These are phyloP conservation scores for Tragelaphus strepsiceros DNA, from an alignment of 2,113 vertebrate genomes.

Conservation along the genomic window DNA sequence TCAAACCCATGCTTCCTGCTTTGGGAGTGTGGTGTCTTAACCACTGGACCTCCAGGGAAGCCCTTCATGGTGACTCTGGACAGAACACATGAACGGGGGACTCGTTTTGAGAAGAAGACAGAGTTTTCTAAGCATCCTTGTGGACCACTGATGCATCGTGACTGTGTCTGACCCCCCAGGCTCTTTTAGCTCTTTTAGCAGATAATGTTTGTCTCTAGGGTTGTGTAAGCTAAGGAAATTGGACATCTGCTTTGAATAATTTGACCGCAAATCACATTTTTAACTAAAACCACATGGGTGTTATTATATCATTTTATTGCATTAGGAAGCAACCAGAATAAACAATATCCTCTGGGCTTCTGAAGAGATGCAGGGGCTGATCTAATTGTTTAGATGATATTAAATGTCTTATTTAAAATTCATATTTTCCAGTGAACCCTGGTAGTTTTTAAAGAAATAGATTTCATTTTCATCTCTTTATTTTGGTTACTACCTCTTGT, in stretches of 20 bases:
- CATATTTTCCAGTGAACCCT: background rate
- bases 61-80: background rate
- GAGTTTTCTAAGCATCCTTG: background rate
- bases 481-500: background rate
- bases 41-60: background rate
- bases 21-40: background rate
- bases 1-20: background rate
- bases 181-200: background rate
- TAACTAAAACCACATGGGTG: constrained; percentile 35
- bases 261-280: constrained; percentile 51
- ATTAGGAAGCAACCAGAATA: constrained; percentile 23
- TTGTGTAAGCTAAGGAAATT: constrained; percentile 47
- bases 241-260: constrained; percentile 64
- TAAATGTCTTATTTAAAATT: constrained; percentile 42
- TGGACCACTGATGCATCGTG: background rate
- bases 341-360: constrained; percentile 27
- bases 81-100: background rate
- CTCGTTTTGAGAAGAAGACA: background rate
- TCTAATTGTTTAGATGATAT: constrained; percentile 13
- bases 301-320: constrained; percentile 32
- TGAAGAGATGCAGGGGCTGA: background rate
- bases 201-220: background rate
- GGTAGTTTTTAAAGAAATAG: background rate
- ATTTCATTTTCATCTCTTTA: background rate
- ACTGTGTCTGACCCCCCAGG: background rate